phyloP scores from a whole-genome alignment of 2,113 vertebrate species.

The Bungarus multicinctus region DNA sequence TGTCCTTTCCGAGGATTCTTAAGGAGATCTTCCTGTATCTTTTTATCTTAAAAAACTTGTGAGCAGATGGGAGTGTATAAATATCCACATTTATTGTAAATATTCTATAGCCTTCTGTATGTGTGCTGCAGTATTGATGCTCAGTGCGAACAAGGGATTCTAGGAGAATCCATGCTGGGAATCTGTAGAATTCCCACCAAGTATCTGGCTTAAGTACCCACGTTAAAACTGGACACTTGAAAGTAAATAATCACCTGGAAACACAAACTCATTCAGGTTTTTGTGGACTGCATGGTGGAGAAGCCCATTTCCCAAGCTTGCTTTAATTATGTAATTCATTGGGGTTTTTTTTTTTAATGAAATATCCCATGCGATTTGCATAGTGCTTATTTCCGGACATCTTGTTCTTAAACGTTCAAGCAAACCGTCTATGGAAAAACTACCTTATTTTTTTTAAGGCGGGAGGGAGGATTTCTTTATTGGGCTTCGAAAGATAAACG shows the following conservation, averaged over 20 bases:
- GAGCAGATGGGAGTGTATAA: neutral
- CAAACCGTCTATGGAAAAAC: neutral
- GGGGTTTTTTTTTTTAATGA: neutral
- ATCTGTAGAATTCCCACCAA: neutral
- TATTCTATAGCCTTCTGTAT: neutral
- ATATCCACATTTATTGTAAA: neutral
- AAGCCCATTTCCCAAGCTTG: neutral
- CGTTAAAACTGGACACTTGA: neutral
- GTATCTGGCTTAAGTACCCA: neutral
- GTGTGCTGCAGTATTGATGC: neutral
- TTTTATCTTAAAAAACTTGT: neutral
- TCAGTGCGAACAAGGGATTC: neutral
- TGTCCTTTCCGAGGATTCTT: neutral
- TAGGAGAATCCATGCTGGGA: neutral
- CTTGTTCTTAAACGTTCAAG: neutral
- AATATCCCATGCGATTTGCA: neutral
- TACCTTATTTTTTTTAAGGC: neutral
- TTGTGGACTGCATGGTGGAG: neutral
- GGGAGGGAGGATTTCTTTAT: neutral
- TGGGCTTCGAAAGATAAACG: neutral
- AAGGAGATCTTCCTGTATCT: neutral
- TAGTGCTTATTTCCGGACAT: neutral
- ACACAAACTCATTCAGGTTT: neutral
- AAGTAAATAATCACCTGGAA: neutral
- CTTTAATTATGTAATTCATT: neutral